Evolutionary conservation across 2,797 vertebrate genomes (phyloP), one percentile per base, ranked within the genome.

Genomic region (Cetoscarus ocellatus): DNA sequence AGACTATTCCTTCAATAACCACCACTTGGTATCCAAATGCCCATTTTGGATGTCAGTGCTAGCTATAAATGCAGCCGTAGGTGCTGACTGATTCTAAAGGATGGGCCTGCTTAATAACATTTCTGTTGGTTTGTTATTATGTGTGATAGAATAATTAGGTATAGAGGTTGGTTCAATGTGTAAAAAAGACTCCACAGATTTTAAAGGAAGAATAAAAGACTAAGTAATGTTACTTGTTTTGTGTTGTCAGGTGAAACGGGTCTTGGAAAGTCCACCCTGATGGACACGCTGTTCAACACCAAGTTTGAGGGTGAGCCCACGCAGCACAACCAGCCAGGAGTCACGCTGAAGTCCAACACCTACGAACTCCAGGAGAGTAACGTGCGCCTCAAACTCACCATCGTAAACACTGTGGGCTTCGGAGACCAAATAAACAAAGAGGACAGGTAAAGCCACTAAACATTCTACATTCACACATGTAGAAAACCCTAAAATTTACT

Each of bases 341-440:
- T 99, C 48, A 97, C 98, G 75, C 95, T 99, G 72, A 97, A 95
- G 74, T 98, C 98, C 85, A 97, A 93, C 85, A 97, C 97, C 50
- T 99, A 97, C 0, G 97, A 99, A 80, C 95, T 99, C 61, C 96
- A 98, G 83, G 98, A 99, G 91, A 98, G 97, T 88, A 99, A 97
- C 0, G 97, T 99, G 70, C 95, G 96, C 19, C 96, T 99, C 80
- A 99, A 99, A 82, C 95, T 99, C 73, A 98, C 96, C 10, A 92
- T 98, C 0, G 97, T 99, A 58, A 97, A 96, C 94, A 97, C 96
- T 0, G 96, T 98, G 67, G 98, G 97, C 64, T 99, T 99, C 60
- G 97, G 97, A 40, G 97, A 98, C 87, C 98, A 99, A 89, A 99
- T 99, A 80, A 99, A 99, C 89, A 99, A 99, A 89, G 97, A 99